phyloP scores from a whole-genome alignment of 2,113 vertebrate species.

The Tetrao urogallus region DNA sequence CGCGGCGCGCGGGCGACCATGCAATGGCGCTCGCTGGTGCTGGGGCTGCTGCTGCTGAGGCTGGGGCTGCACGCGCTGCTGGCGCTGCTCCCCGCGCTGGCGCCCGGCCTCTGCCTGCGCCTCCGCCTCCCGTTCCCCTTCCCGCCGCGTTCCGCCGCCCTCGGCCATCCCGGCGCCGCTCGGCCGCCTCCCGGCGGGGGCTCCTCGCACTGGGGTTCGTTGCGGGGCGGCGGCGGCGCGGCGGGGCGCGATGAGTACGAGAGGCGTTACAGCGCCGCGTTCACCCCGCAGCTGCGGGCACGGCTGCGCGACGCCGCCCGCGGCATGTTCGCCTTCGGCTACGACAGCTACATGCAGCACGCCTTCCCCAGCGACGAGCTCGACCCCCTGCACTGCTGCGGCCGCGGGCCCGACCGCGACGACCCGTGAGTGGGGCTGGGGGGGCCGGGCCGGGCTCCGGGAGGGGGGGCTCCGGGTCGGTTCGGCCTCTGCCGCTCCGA shows the following conservation, averaged over 20 bases:
- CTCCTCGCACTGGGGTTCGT: not conserved
- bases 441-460: too few species aligned
- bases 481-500: too few species aligned
- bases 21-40: constrained; percentile 94
- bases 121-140: constrained; percentile 76
- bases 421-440: constrained; percentile 86
- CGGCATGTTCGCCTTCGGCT: constrained; percentile 95
- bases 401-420: constrained; percentile 90
- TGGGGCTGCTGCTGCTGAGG: constrained; percentile 89
- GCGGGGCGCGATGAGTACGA: constrained; percentile 87
- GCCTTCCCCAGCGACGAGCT: constrained; percentile 96
- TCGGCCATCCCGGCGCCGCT: not conserved
- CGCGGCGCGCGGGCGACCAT: constrained; percentile 76
- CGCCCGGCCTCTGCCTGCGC: constrained; percentile 85
- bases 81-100: constrained; percentile 86
- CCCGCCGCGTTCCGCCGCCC: not conserved
- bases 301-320: constrained; percentile 90
- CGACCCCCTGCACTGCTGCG: constrained; percentile 93
- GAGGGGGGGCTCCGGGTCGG: too few species aligned
- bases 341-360: constrained; percentile 97
- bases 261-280: constrained; percentile 86
- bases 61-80: constrained; percentile 85
- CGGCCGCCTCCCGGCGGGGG: not conserved
- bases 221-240: constrained; percentile 46
- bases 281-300: constrained; percentile 84